Evolutionary conservation across 2,113 vertebrate genomes (phyloP).

Genomic region (Archilochus colubris): DNA sequence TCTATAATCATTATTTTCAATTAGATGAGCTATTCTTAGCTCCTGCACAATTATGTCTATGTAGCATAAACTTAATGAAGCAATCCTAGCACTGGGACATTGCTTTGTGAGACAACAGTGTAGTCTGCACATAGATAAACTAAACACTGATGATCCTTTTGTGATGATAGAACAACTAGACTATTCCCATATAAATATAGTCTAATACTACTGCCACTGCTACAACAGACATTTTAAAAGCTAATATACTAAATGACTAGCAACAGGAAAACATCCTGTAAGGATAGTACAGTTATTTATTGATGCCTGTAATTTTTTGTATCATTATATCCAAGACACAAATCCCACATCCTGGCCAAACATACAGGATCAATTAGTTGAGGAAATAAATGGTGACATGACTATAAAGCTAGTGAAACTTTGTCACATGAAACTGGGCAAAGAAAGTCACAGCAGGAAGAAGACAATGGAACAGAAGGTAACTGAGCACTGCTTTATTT

Average conservation of each 20-base stretch:
- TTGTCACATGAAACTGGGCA: not conserved
- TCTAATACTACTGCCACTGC: not conserved
- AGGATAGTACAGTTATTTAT: not conserved
- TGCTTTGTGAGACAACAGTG: conserved; percentile 34
- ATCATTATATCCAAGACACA: not conserved
- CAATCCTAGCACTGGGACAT: conserved; percentile 26
- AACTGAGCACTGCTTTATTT: not conserved
- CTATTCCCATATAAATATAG: not conserved
- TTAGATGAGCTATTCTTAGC: conserved; percentile 65
- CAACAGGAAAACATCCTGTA: not conserved
- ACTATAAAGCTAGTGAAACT: not conserved
- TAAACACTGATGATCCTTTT: conserved; percentile 25
- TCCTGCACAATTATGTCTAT: conserved; percentile 40
- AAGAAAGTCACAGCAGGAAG: not conserved
- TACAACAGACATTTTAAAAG: not conserved
- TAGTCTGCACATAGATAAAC: conserved; percentile 34
- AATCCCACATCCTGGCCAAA: not conserved
- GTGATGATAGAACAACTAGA: conserved; percentile 15
- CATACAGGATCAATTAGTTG: not conserved
- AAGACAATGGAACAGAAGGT: conserved; percentile 19
- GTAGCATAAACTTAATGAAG: conserved; percentile 57
- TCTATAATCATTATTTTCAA: conserved; percentile 61
- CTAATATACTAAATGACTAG: not conserved
- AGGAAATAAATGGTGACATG: not conserved
- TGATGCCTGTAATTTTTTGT: not conserved